Evolutionary conservation across 2,888 invertebrate species (phyloP).

Genomic region (Notodonta dromedarius): DNA sequence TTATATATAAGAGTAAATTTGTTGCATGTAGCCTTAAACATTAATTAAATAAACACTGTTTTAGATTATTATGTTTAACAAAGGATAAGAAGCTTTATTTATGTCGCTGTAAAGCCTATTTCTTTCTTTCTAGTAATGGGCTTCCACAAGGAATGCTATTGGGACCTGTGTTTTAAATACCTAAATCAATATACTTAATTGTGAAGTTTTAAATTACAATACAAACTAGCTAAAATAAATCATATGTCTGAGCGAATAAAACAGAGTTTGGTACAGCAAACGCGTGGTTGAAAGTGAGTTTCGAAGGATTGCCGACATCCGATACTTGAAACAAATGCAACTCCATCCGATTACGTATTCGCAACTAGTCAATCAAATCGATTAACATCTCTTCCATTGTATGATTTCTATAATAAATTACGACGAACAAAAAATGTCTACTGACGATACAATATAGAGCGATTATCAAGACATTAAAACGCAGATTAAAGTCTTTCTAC

Average conservation of each 20-base stretch:
- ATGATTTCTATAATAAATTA: slow-evolving; percentile 21
- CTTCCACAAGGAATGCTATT: neutral
- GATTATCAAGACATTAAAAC: slow-evolving; percentile 14
- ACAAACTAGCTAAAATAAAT: neutral
- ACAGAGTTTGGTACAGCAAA: neutral
- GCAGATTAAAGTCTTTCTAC: slow-evolving; percentile 15
- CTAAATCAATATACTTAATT: neutral
- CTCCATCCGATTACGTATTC: slow-evolving; percentile 23
- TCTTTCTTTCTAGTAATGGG: neutral
- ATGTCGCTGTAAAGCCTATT: too few species aligned
- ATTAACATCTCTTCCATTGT: slow-evolving; percentile 33
- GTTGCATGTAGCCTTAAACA: neutral
- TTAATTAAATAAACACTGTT: neutral
- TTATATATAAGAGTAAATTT: neutral
- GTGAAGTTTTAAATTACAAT: neutral
- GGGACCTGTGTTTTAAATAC: neutral
- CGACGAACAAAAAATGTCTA: slow-evolving; percentile 9
- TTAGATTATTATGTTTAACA: neutral
- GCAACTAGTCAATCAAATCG: slow-evolving; percentile 36
- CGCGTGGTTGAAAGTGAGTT: neutral
- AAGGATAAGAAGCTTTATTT: neutral
- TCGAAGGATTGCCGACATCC: slow-evolving; percentile 17
- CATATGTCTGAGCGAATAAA: neutral
- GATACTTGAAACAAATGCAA: slow-evolving; percentile 18
- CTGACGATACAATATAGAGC: slow-evolving; percentile 9